phyloP scores from a whole-genome alignment of 2,888 invertebrate genomes.

The Germaria angustata region DNA sequence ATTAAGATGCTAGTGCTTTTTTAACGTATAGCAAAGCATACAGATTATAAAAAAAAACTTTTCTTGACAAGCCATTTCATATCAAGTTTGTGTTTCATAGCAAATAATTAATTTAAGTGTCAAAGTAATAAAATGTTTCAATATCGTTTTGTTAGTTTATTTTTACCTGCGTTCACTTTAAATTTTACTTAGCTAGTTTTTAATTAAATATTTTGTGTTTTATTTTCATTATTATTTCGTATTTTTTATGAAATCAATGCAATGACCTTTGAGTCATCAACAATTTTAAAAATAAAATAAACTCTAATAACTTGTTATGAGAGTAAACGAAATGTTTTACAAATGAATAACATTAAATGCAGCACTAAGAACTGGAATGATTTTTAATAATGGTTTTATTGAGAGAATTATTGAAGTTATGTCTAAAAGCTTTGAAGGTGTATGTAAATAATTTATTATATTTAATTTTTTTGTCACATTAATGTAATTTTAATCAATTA shows the following conservation, averaged over 20 bases:
- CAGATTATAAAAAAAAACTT: no score
- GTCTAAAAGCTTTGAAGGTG: not conserved
- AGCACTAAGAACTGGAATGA: not conserved
- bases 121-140: not conserved
- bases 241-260: constrained; percentile 59
- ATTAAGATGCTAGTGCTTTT: no score
- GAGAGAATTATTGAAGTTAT: no score
- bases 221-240: constrained; percentile 14
- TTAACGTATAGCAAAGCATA: no score
- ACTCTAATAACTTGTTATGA: not conserved
- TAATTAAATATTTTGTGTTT: not conserved
- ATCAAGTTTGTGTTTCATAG: no score
- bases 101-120: not conserved
- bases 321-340: constrained; percentile 28
- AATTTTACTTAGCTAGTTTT: not conserved
- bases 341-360: constrained; percentile 15
- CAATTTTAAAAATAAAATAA: constrained; percentile 41
- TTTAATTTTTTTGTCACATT: no score
- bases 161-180: not conserved
- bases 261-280: constrained; percentile 64
- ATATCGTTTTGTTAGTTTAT: not conserved
- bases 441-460: no score
- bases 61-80: no score
- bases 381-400: no score
- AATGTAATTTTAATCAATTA: no score